These are phyloP conservation scores for Megaceryle maxima DNA, from an alignment of 2,113 vertebrate genomes.

Conservation along the genomic window DNA sequence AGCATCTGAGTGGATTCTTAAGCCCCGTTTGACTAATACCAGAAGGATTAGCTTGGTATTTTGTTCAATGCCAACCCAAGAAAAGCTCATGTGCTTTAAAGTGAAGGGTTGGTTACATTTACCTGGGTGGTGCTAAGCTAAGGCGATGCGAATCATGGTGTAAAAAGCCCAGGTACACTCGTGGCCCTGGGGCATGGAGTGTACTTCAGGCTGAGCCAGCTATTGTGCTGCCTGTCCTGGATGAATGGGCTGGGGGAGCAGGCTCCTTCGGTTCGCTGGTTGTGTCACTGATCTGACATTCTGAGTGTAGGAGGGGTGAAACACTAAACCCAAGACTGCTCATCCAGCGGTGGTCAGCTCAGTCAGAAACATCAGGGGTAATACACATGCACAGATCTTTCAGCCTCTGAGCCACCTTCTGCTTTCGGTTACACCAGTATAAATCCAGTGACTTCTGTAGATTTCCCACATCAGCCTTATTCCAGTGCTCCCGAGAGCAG, in stretches of 20 bases:
- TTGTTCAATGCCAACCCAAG: background rate
- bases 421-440: background rate
- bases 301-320: background rate
- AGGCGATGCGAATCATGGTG: background rate
- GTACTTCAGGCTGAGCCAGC: background rate
- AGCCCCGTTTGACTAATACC: background rate
- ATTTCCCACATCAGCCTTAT: background rate
- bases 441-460: background rate
- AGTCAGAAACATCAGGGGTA: background rate
- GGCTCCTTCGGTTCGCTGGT: fast-evolving
- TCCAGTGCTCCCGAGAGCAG: background rate
- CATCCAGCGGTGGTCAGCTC: background rate
- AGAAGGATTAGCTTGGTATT: background rate
- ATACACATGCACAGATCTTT: background rate
- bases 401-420: background rate
- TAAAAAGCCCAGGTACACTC: background rate
- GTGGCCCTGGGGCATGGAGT: background rate
- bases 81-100: background rate
- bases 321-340: background rate
- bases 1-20: conserved; percentile 13
- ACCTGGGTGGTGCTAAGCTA: background rate
- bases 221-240: background rate
- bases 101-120: background rate
- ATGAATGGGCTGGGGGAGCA: background rate
- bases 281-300: background rate